Conservation (phyloP, 2,888 invertebrate genomes). For the Esperia sulphurella region DNA sequence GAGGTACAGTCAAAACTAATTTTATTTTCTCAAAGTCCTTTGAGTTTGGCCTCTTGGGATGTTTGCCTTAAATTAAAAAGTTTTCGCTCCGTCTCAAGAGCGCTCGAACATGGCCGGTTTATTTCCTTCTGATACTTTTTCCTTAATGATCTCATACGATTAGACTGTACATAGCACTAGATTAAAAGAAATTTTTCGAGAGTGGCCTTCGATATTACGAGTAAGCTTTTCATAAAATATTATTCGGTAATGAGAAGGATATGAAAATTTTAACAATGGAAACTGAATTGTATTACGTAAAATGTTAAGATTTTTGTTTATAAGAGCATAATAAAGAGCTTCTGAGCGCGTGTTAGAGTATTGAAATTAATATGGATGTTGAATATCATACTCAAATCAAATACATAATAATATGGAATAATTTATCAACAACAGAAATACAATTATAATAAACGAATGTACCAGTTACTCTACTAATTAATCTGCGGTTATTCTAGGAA, state of each 20-base stretch:
- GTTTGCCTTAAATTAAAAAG: conserved; percentile 68
- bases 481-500: too few relatives aligned
- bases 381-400: too few relatives aligned
- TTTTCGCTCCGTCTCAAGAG: conserved; percentile 48
- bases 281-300: background rate
- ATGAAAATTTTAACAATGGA: conserved; percentile 1
- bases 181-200: conserved; percentile 24
- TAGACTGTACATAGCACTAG: conserved; percentile 27
- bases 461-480: too few relatives aligned
- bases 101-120: conserved; percentile 35
- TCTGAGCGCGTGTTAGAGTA: conserved; percentile 13
- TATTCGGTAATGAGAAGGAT: background rate
- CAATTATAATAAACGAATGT: too few relatives aligned
- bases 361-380: background rate
- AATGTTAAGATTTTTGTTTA: background rate
- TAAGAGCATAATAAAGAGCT: background rate
- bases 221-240: background rate
- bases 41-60: conserved; percentile 50
- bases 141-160: conserved; percentile 55
- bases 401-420: too few relatives aligned
- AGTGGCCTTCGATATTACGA: background rate
- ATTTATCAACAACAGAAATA: too few relatives aligned
- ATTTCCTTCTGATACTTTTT: conserved; percentile 49
- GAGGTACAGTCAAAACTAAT: conserved; percentile 55
- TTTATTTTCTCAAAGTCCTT: conserved; percentile 58